These are phyloP conservation scores for Siderastrea siderea DNA, from an alignment of 92 coral and sea anemone genomes.

Conservation along the genomic window DNA sequence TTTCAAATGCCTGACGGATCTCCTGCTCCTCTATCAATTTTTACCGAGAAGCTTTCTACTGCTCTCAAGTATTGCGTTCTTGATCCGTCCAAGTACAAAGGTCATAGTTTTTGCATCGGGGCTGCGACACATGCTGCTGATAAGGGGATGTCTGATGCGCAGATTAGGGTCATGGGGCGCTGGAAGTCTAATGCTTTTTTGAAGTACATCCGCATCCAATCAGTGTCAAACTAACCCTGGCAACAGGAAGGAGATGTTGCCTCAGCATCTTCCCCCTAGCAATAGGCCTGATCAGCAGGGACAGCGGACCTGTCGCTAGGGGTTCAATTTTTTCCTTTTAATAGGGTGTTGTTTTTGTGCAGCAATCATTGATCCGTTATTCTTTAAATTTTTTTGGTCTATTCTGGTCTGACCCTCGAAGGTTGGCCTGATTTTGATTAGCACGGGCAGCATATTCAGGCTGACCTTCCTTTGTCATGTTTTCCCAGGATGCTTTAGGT, in stretches of 20 bases:
- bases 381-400: background rate
- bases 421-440: background rate
- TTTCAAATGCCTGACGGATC: constrained; percentile 25
- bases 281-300: constrained; percentile 30
- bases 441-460: background rate
- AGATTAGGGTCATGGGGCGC: constrained; percentile 52
- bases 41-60: constrained; percentile 22
- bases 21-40: constrained; percentile 35
- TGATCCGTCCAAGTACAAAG: constrained; percentile 49
- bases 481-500: background rate
- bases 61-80: constrained; percentile 46
- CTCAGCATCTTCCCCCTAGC: background rate
- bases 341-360: background rate
- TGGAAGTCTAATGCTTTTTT: constrained; percentile 64
- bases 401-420: background rate
- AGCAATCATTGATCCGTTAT: background rate
- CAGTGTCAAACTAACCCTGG: constrained; percentile 13
- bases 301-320: constrained; percentile 13
- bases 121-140: constrained; percentile 69
- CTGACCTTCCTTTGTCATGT: background rate
- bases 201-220: constrained; percentile 47
- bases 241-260: constrained; percentile 6
- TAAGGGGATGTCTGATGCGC: constrained; percentile 62
- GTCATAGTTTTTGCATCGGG: constrained; percentile 61
- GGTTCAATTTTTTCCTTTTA: background rate